A percentile compares a stretch with the other conserved stretches of the same genome.
Conservation (phyloP, 2,888 invertebrate genomes). For the Nephrotoma appendiculata region DNA sequence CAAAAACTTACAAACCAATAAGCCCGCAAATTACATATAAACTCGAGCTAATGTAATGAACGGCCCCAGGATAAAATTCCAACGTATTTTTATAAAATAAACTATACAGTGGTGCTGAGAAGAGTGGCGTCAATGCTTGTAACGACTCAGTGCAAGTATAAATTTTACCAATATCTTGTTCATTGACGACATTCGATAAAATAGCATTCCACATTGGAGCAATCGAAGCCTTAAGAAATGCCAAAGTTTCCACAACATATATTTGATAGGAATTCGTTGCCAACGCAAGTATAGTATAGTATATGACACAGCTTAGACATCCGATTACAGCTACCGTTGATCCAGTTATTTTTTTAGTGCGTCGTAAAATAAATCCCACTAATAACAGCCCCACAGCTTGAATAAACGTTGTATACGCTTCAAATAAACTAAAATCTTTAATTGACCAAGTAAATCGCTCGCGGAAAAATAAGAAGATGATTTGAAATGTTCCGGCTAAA, state of each 20-base stretch:
- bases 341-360: neutral
- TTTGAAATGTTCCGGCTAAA: neutral
- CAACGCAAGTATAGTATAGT: neutral
- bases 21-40: neutral
- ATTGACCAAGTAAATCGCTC: constrained; percentile 6
- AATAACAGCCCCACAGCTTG: neutral
- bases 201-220: neutral
- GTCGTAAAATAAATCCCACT: neutral
- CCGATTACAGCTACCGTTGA: neutral
- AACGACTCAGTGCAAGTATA: neutral
- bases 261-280: neutral
- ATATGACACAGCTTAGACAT: neutral
- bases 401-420: neutral
- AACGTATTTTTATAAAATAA: neutral
- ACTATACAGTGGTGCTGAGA: neutral
- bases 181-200: neutral
- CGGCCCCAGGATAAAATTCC: neutral
- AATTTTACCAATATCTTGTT: neutral
- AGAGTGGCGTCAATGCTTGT: neutral
- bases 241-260: neutral
- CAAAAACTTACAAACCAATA: neutral
- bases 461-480: constrained; percentile 3
- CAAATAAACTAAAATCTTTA: neutral
- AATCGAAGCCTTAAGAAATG: neutral
- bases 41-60: neutral